These are phyloP conservation scores for Drosophila rellima DNA, from an alignment of 2,888 invertebrate species.

Conservation along the genomic window DNA sequence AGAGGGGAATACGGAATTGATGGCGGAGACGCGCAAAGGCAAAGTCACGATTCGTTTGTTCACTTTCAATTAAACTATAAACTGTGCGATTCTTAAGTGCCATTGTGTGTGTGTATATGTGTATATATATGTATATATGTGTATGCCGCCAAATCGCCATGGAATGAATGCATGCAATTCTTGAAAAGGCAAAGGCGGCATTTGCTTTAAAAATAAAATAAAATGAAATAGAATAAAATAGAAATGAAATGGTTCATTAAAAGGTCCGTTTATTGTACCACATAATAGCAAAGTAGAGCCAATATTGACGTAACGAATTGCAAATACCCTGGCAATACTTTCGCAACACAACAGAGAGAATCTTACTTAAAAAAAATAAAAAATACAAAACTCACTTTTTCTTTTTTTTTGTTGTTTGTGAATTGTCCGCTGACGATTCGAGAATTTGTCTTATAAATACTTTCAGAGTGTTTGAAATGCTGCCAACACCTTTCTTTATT, in stretches of 20 bases:
- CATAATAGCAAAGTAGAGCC: slow-evolving; percentile 14
- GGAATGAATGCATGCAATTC: slow-evolving; percentile 45
- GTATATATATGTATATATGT: slow-evolving; percentile 12
- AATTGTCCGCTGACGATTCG: slow-evolving; percentile 5
- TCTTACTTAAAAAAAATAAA: background rate
- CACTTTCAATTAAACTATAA: slow-evolving; percentile 54
- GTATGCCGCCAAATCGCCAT: slow-evolving; percentile 23
- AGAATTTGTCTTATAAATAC: slow-evolving; percentile 36
- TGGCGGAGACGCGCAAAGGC: background rate
- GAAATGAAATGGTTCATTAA: slow-evolving; percentile 47
- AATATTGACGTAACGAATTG: slow-evolving; percentile 21
- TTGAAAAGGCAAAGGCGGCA: slow-evolving; percentile 34
- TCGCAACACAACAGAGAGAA: background rate
- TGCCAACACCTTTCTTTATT: slow-evolving; percentile 14
- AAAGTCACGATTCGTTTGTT: slow-evolving; percentile 46
- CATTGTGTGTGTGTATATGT: slow-evolving; percentile 8
- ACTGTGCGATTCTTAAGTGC: slow-evolving; percentile 36
- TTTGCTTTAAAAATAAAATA: slow-evolving; percentile 46
- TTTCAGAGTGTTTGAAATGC: slow-evolving; percentile 23
- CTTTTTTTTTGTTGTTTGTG: background rate
- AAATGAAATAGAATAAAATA: slow-evolving; percentile 26
- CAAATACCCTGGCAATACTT: slow-evolving; percentile 41
- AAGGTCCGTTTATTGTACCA: slow-evolving; percentile 30
- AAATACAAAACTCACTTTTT: background rate
- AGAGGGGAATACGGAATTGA: background rate